phyloP scores from a whole-genome alignment of 2,797 vertebrate genomes.

The Apogon hyalosoma region DNA sequence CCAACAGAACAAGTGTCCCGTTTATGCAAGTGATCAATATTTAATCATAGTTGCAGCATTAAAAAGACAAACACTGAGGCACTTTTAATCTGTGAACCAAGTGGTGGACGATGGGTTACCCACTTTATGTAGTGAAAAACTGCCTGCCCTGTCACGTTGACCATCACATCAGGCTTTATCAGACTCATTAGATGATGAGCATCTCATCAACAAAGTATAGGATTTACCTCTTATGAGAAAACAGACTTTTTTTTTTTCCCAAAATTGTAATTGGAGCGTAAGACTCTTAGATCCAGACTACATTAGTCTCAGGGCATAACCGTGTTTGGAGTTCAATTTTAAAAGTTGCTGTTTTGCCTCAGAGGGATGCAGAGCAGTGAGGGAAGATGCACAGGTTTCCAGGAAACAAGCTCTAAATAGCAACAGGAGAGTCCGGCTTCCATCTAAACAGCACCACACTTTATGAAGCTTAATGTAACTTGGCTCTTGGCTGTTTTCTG shows the following conservation, averaged over 20 bases:
- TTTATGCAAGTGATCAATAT: conserved; percentile 57
- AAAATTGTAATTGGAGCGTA: conserved; percentile 44
- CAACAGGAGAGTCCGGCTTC: conserved; percentile 58
- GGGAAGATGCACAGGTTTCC: conserved; percentile 60
- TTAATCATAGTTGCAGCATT: conserved; percentile 40
- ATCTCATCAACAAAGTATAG: conserved; percentile 1
- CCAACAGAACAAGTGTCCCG: conserved; percentile 17
- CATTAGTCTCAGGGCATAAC: conserved; percentile 16
- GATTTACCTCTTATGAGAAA: conserved; percentile 22
- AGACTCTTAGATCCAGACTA: conserved; percentile 32
- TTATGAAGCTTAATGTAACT: conserved; percentile 37
- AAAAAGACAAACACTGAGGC: conserved; percentile 42
- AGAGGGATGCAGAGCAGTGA: conserved; percentile 14
- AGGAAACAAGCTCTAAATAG: conserved; percentile 73
- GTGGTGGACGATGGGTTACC: conserved; percentile 1
- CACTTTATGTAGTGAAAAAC: conserved; percentile 3
- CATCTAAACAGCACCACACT: conserved; percentile 39
- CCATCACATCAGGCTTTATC: background rate
- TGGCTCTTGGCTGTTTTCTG: conserved; percentile 5
- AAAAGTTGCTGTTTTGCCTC: conserved; percentile 47
- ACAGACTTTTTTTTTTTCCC: conserved; percentile 9
- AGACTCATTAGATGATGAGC: conserved; percentile 16
- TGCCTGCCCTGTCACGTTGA: conserved; percentile 3
- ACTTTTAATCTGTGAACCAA: background rate
- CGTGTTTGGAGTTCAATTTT: conserved; percentile 55